These are phyloP conservation scores for Palythoa grandis DNA, from an alignment of 92 coral and sea anemone species.

Conservation along the genomic window DNA sequence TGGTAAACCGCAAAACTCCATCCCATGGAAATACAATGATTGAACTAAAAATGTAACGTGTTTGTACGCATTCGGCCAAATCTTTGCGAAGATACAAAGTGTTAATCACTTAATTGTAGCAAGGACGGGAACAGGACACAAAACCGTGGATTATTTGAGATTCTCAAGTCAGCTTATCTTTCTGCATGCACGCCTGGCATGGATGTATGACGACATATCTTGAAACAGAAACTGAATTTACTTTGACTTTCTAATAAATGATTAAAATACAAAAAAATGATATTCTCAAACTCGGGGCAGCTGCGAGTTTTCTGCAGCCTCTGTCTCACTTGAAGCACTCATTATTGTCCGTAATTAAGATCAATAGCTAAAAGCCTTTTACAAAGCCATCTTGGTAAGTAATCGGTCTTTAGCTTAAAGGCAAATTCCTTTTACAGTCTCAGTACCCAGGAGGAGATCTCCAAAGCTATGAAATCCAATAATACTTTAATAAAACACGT, in stretches of 20 bases:
- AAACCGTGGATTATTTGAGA: background rate
- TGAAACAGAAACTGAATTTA: background rate
- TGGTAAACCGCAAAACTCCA: background rate
- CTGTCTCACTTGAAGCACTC: background rate
- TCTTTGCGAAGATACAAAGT: background rate
- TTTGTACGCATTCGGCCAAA: background rate
- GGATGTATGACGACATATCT: background rate
- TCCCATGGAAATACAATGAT: background rate
- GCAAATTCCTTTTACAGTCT: conserved; percentile 16
- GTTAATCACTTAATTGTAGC: background rate
- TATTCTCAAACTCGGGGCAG: background rate
- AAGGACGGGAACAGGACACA: background rate
- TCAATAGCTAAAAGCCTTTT: background rate
- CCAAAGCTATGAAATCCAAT: conserved; percentile 14
- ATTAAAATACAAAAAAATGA: background rate
- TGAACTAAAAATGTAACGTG: background rate
- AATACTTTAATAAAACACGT: conserved; percentile 13
- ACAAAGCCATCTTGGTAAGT: background rate
- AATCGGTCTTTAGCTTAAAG: conserved; percentile 19
- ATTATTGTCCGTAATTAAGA: background rate
- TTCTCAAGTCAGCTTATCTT: background rate
- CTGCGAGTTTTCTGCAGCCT: background rate
- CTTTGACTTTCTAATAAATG: background rate
- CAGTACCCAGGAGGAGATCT: background rate
- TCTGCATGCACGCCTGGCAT: background rate